phyloP scores from a whole-genome alignment of 92 coral and sea anemone genomes.

The Parazoanthus darwini region DNA sequence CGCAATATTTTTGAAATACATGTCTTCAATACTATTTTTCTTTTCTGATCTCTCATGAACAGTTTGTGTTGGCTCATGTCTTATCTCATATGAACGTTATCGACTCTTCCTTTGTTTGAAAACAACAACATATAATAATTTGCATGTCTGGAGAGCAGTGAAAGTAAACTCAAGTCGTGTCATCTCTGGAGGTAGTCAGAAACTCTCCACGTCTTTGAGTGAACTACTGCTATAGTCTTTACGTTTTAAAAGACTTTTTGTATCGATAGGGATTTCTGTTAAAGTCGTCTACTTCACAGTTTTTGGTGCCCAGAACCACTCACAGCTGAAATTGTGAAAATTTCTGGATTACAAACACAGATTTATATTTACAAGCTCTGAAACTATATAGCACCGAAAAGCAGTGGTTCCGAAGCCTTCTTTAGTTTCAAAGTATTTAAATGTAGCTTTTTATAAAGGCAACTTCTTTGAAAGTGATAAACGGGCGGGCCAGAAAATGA shows the following conservation, averaged over 20 bases:
- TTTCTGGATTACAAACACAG: too few relatives aligned
- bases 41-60: background rate
- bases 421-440: background rate
- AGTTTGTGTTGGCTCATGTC: background rate
- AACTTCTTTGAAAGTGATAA: background rate
- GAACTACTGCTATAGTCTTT: background rate
- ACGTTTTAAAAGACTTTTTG: background rate
- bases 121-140: constrained; percentile 3
- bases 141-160: background rate
- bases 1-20: too few relatives aligned
- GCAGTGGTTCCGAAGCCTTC: too few relatives aligned
- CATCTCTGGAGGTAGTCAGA: background rate
- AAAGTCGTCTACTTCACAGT: background rate
- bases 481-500: background rate
- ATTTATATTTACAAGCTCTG: too few relatives aligned
- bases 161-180: background rate
- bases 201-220: background rate
- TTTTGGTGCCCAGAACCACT: background rate
- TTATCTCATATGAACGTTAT: background rate
- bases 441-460: background rate
- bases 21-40: background rate
- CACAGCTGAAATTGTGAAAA: too few relatives aligned
- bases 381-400: background rate
- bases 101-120: background rate
- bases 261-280: background rate